Base-by-base conservation (phyloP, 2,113 vertebrate species). In the Galemys pyrenaicus region DNA sequence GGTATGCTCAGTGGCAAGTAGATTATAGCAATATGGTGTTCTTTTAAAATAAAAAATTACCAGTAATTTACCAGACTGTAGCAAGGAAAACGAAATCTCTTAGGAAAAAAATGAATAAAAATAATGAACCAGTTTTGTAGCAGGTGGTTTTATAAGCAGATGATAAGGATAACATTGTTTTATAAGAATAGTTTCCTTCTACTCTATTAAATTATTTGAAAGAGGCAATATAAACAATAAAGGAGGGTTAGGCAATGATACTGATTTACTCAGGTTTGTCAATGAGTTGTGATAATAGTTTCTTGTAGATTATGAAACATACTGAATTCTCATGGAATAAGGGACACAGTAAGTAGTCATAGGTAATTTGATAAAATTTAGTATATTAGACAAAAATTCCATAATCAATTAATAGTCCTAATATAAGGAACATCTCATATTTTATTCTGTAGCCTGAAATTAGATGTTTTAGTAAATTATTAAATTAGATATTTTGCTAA, bases 151-250 rank as follows among this genome's bases (percentile, higher is more conserved):
- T 92, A 86, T 39, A 30, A 26, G 46, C 79, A 65, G 30, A 71
- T 39, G 41, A 41, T 78, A 83, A 92, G 19, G 17, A 67, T 13
- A 51, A 62, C 49, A 51, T 4, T 30, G 26, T 91, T 87, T 37
- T 70, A 0, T 65, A 65, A 86, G 73, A 83, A 37, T 67, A 39
- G 54, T 70, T 64, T 64, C 60, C 49, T 65, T 51, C 20, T 78
- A 54, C 54, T 60, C 35, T 71, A n/a, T 58, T 84, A 87, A 78
- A n/a, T 62, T 89, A 83, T 92, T 82, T 87, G 51, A 84, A 82
- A 91, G 79, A 89, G 7, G 17, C 22, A 44, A 37, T 6, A 91
- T 84, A 56, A 67, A 64, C 46, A 26, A 39, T 41, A 75, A 70
- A 91, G 64, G 24, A 86, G 20, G 26, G 30, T 92, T 82, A 90